Evolutionary conservation across 2,797 vertebrate genomes (phyloP), one percentile per base, ranked within the genome.

Genomic region (Poecile montanus): DNA sequence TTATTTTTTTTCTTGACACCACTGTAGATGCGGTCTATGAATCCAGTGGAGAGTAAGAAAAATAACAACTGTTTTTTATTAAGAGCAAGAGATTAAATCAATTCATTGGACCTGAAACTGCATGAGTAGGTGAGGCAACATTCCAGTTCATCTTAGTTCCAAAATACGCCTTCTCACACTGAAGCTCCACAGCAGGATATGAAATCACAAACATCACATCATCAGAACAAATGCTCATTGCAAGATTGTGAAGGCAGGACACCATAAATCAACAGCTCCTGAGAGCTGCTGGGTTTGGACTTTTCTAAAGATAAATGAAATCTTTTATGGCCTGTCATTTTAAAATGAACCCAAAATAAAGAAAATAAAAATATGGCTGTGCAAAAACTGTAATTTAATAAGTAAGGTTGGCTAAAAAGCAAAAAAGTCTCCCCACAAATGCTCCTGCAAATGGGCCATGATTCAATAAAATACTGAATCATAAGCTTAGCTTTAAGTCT

Each of bases 131-230:
- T 97, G 90, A 96, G 95, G 95, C 95, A 97, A 74, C 68, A 96
- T 94, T 97, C 95, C 96, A 96, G 94, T 72, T 95, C 91, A 83
- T 96, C 88, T 83, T 57, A 67, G 94, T 96, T 96, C 93, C 95
- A 96, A 93, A 94, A 95, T 95, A 91, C 71, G 91, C 85, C 93
- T 97, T 96, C 95, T 97, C 85, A 91, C 77, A 89, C 80, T 93
- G 91, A 96, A 95, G 71, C 83, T 87, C 93, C 94, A 91, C 94
- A 96, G 95, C 95, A 97, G 95, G 95, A 97, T 94, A 96, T 95
- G 95, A 97, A 96, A 96, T 97, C 95, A 96, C 95, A 95, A 97
- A 96, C 95, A 96, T 96, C 96, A 96, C 94, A 96, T 96, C 92
- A 97, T 94, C 95, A 95, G 94, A 94, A 96, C 85, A 97, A 96